Conservation (phyloP, 2,888 invertebrate genomes). For the Beris morrisii region DNA sequence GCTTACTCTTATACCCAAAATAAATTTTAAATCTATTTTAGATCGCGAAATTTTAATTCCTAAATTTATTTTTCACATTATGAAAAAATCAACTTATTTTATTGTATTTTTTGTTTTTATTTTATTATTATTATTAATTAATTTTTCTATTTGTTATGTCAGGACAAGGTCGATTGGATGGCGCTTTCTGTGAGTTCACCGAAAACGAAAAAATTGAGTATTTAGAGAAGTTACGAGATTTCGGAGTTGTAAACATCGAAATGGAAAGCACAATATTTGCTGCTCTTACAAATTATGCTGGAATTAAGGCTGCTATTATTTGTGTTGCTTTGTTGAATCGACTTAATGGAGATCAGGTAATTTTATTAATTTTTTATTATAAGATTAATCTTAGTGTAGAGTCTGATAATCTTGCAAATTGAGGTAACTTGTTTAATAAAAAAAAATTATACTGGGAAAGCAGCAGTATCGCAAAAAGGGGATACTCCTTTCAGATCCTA, state of each 20-base stretch:
- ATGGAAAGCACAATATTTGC: slow-evolving; percentile 96
- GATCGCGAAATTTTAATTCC: too few species aligned
- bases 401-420: too few species aligned
- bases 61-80: too few species aligned
- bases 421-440: too few species aligned
- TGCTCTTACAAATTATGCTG: slow-evolving; percentile 90
- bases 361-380: not conserved
- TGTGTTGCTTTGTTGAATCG: slow-evolving; percentile 92
- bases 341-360: slow-evolving; percentile 90
- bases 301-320: slow-evolving; percentile 88
- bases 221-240: slow-evolving; percentile 70
- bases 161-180: slow-evolving; percentile 94
- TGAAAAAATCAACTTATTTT: too few species aligned
- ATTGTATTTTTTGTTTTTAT: too few species aligned
- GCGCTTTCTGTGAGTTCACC: slow-evolving; percentile 93
- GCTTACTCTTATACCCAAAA: too few species aligned
- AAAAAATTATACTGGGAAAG: not conserved
- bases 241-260: slow-evolving; percentile 92
- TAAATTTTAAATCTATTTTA: too few species aligned
- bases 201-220: slow-evolving; percentile 90
- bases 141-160: slow-evolving; percentile 17
- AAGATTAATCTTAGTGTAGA: too few species aligned
- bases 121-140: too few species aligned
- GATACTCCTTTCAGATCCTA: too few species aligned
- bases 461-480: too few species aligned